These are phyloP conservation scores for Pan troglodytes DNA, from an alignment of 2,113 vertebrate genomes.

Conservation along the genomic window NHGRI_mPanTro3-v2.1_pri NC_072402.2:136960501-136961000, in stretches of 20 bases:
- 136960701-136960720: slow-evolving; percentile 5
- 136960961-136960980: neutral
- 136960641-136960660: slow-evolving; percentile 6
- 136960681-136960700: neutral
- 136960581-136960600: neutral
- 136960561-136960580: neutral
- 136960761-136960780: neutral
- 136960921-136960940: slow-evolving; percentile 25
- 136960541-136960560: neutral
- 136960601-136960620: neutral
- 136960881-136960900: neutral
- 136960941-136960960: neutral
- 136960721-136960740: neutral
- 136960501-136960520: neutral
- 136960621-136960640: neutral
- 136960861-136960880: neutral
- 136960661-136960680: slow-evolving; percentile 20
- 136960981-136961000: neutral
- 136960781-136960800: neutral
- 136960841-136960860: neutral
- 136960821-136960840: neutral
- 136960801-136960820: neutral
- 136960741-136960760: neutral
- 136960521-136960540: neutral
- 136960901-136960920: neutral